A percentile compares a stretch with the other conserved stretches of the same genome.
Conservation (phyloP, 2,797 vertebrate genomes). For the Phrynocephalus forsythii region DNA sequence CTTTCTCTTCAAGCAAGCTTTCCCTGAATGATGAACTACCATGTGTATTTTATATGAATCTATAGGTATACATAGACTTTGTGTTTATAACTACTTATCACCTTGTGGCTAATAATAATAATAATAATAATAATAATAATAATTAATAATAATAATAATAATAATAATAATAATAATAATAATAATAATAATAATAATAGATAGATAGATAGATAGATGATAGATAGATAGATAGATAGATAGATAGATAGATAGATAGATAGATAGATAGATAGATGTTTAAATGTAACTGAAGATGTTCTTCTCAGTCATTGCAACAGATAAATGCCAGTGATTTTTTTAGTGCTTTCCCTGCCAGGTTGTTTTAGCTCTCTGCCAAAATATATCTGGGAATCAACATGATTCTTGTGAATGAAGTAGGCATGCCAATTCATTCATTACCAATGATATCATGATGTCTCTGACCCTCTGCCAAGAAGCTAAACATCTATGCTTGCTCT, state of each 20-base stretch:
- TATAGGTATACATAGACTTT: too few relatives aligned
- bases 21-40: too few relatives aligned
- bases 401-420: conserved; percentile 30
- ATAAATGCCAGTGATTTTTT: conserved; percentile 26
- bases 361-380: conserved; percentile 39
- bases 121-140: too few relatives aligned
- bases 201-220: too few relatives aligned
- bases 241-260: not conserved
- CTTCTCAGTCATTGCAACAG: conserved; percentile 14
- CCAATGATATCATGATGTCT: not conserved
- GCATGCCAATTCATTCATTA: conserved; percentile 40
- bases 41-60: too few relatives aligned
- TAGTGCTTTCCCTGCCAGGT: conserved; percentile 14
- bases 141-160: too few relatives aligned
- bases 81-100: too few relatives aligned
- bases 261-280: not conserved
- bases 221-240: too few relatives aligned
- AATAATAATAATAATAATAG: too few relatives aligned
- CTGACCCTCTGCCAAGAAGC: conserved; percentile 2
- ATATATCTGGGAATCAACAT: conserved; percentile 34
- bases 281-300: not conserved
- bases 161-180: too few relatives aligned
- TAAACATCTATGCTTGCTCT: not conserved
- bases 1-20: too few relatives aligned
- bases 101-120: too few relatives aligned